Base-by-base conservation (phyloP, 2,113 vertebrate genomes). In the Lontra canadensis region DNA sequence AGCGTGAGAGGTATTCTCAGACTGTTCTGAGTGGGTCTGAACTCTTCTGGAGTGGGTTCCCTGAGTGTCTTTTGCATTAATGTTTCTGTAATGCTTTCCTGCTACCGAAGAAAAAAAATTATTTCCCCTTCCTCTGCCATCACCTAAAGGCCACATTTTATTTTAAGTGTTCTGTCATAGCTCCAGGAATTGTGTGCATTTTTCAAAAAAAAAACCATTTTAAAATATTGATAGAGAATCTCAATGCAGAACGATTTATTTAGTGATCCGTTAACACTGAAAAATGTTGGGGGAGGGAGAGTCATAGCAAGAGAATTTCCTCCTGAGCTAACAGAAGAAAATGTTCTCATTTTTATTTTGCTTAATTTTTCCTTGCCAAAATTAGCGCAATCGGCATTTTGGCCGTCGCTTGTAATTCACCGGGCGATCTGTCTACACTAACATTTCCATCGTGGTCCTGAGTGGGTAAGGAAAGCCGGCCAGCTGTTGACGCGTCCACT, bases 161-260 rank as follows among this genome's bases (percentile, higher is more conserved):
- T 96, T 98, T 96, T 94, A 95, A 98, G 97, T 76, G 26, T 97
- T 97, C 97, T 97, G 98, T 90, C 96, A 90, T 90, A 98, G 98
- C 97, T 98, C 96, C 96, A 95, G 83, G 96, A 98, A 98, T 97
- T 96, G 94, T 92, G 90, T 97, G 95, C 97, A 96, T 98, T 98
- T 98, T 98, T 98, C 96, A 98, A 97, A 98, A 98, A 98, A 97
- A 98, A 98, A 98, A 98, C 98, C 94, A 95, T 98, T 99, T 98
- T 94, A 98, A 98, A 98, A 98, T 96, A 98, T 97, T 97, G 98
- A 98, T 98, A 98, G 82, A 97, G 98, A 98, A 98, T 98, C 98
- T 97, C 94, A 97, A 93, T 95, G 95, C 88, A 71, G 95, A 97
- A 95, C 39, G 59, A 97, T 98, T 98, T 98, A 97, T 92, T 96